Conservation (phyloP, 2,113 vertebrate species). For the Calidris pygmaea region DNA sequence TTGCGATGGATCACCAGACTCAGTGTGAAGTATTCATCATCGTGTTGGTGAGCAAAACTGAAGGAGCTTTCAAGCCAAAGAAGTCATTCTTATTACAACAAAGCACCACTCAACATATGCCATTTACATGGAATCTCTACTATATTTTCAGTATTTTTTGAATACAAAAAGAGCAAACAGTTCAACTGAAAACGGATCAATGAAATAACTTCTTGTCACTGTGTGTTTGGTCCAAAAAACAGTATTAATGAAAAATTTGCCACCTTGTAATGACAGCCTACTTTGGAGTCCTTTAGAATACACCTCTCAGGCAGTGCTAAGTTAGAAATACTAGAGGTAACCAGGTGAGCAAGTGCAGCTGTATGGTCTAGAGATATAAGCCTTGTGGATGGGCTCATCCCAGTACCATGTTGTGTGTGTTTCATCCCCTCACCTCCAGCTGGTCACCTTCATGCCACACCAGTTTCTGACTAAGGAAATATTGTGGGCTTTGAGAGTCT, state of each 20-base stretch:
- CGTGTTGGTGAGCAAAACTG: not conserved
- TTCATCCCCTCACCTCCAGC: not conserved
- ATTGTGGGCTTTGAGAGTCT: not conserved
- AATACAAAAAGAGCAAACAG: not conserved
- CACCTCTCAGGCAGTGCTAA: accelerated
- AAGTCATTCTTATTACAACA: not conserved
- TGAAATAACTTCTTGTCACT: not conserved
- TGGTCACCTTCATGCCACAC: not conserved
- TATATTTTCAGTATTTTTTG: not conserved
- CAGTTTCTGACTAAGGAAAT: not conserved
- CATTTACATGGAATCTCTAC: not conserved
- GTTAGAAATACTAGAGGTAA: not conserved
- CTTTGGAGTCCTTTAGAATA: not conserved
- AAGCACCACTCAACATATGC: not conserved
- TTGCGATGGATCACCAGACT: not conserved
- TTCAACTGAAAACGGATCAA: not conserved
- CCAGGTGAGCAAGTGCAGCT: not conserved
- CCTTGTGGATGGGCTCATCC: not conserved
- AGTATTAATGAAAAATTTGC: not conserved
- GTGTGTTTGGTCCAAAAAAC: not conserved
- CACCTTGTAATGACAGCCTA: not conserved
- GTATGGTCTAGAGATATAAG: not conserved
- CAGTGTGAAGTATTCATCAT: not conserved
- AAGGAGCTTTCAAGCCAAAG: not conserved
- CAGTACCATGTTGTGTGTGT: not conserved